phyloP scores from a whole-genome alignment of 2,888 invertebrate genomes.

The Thymelicus lineola region DNA sequence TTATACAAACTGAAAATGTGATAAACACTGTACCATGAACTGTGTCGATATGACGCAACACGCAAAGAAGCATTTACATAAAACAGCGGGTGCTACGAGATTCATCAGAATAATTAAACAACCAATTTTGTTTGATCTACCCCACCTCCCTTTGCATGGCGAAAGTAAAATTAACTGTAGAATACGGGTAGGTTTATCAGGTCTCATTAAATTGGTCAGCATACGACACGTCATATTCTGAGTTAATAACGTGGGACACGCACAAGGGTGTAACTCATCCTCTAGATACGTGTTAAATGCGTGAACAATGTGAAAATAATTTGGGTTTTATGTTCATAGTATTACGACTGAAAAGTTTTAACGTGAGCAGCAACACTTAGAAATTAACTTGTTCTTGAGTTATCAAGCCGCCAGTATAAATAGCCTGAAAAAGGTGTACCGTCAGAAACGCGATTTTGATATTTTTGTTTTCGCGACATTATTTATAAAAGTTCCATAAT shows the following conservation, averaged over 20 bases:
- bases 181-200: constrained; percentile 32
- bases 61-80: constrained; percentile 51
- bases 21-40: constrained; percentile 43
- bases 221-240: constrained; percentile 51
- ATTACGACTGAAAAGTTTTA: constrained; percentile 50
- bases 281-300: constrained; percentile 55
- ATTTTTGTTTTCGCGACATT: too few species aligned
- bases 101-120: constrained; percentile 54
- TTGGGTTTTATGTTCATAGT: constrained; percentile 48
- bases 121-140: constrained; percentile 45
- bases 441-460: too few species aligned
- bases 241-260: constrained; percentile 57
- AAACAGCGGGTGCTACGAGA: constrained; percentile 49
- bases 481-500: too few species aligned
- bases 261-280: constrained; percentile 54
- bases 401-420: neutral
- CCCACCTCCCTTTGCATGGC: constrained; percentile 17
- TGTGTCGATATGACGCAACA: constrained; percentile 33
- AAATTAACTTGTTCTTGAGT: constrained; percentile 27
- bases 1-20: constrained; percentile 41
- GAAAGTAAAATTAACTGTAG: constrained; percentile 16
- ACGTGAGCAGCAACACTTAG: constrained; percentile 48
- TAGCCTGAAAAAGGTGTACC: too few species aligned
- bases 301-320: constrained; percentile 54
- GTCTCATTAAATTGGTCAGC: constrained; percentile 49